phyloP scores from a whole-genome alignment of 2,888 invertebrate species.

The Biston betularia region DNA sequence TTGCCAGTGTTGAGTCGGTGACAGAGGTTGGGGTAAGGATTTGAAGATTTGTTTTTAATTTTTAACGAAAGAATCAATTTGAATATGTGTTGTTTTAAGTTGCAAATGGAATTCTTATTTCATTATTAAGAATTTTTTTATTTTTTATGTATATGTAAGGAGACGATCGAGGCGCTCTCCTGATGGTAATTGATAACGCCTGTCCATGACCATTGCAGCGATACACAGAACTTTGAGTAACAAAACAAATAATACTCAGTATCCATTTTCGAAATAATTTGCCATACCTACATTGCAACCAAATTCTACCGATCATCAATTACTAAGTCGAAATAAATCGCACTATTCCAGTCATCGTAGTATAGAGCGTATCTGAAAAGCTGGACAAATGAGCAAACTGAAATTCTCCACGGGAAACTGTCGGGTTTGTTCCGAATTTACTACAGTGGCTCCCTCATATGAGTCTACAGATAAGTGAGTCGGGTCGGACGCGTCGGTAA shows the following conservation, averaged over 20 bases:
- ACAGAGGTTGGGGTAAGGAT: conserved; percentile 34
- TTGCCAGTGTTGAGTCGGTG: conserved; percentile 56
- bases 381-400: background rate
- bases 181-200: too few species aligned
- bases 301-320: conserved; percentile 31
- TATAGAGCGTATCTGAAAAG: conserved; percentile 26
- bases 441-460: background rate
- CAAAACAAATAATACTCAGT: too few species aligned
- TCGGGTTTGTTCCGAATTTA: background rate
- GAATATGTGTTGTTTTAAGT: too few species aligned
- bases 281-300: background rate
- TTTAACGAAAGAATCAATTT: background rate
- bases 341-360: conserved; percentile 57
- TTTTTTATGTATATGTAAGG: too few species aligned
- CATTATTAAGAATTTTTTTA: too few species aligned
- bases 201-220: too few species aligned
- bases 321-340: conserved; percentile 66
- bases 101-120: too few species aligned
- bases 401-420: background rate
- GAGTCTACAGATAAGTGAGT: background rate
- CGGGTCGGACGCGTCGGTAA: conserved; percentile 61
- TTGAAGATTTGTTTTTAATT: conserved; percentile 23
- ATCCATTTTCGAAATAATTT: too few species aligned
- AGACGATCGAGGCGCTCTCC: too few species aligned
- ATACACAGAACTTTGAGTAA: too few species aligned